Evolutionary conservation across 2,888 invertebrate genomes (phyloP).

Genomic region (Girardia tigrina): DNA sequence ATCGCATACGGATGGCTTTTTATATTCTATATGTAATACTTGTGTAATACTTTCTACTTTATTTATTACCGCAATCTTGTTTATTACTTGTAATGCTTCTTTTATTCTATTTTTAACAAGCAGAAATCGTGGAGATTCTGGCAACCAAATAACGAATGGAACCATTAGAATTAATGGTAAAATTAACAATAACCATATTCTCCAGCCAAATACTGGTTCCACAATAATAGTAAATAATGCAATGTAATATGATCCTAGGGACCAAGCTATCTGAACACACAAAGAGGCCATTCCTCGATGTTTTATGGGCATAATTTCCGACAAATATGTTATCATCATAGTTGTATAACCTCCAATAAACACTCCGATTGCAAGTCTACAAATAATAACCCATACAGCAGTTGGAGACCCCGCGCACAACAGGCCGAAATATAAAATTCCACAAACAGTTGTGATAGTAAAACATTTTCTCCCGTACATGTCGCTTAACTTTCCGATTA

Average conservation of each 20-base stretch:
- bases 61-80: not conserved
- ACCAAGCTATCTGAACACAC: not conserved
- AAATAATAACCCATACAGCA: not conserved
- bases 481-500: not conserved
- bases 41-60: not conserved
- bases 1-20: not conserved
- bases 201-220: not conserved
- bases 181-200: not conserved
- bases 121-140: slow-evolving; percentile 20
- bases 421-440: not conserved
- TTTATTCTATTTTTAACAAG: not conserved
- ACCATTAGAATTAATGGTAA: not conserved
- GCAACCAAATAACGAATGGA: not conserved
- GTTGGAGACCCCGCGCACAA: not conserved
- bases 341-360: not conserved
- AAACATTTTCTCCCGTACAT: not conserved
- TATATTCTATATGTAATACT: not conserved
- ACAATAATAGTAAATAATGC: not conserved
- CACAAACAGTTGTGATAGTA: not conserved
- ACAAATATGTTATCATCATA: not conserved
- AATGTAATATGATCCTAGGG: not conserved
- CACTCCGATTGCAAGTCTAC: not conserved
- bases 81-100: not conserved
- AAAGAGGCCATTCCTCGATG: not conserved
- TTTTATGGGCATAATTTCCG: slow-evolving; percentile 8